Base-by-base conservation (phyloP, 1,140 invertebrate genomes). In the Drosophila santomea region DNA sequence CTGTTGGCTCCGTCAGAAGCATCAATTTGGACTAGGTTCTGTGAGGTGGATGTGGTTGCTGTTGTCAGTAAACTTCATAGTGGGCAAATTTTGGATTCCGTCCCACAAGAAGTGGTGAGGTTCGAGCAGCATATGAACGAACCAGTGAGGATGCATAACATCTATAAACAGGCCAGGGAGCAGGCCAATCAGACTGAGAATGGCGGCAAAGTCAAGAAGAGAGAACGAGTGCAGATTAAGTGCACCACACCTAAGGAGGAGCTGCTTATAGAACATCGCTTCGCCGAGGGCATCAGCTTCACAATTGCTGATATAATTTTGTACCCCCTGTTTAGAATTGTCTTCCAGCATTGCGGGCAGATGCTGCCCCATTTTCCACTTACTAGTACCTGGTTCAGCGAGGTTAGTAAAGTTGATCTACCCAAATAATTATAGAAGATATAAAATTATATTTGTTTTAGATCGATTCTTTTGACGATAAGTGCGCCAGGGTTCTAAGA, bases 1-100 rank as follows among this genome's bases (percentile, higher is more conserved):
- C 93, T 98, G 2, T 93, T 96, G 68, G 96, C 97, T 10, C 97
- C 96, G 75, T 96, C 96, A 14, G 97, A 98, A 93, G 94, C 95
- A 2, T 98, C 97, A 7, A 93, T 96, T 28, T 98, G 97, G 97
- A 98, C 97, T 0, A 96, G 96, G 81, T 98, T 98, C 90, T 98
- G 97, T 94, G 98, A 99, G 94, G 94, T 97, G 17, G 96, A 98
- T 90, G 93, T 97, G 14, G 76, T 85, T 7, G 52, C 81, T 10
- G 60, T 83, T 4, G 71, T 92, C 0, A 77, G 72, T 17, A 44
- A 73, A 3, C 50, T 92, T 3, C 74, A 90, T 11, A 74, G 54
- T 0, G 64, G 74, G 0, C 20, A 56, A 3, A 47, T 71, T 1
- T 51, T 85, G 43, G 60, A 59, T 0, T 80, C 90, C 50, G 85